Evolutionary conservation across 1,140 invertebrate species (phyloP).

Genomic region (Pentalonia nigronervosa): DNA sequence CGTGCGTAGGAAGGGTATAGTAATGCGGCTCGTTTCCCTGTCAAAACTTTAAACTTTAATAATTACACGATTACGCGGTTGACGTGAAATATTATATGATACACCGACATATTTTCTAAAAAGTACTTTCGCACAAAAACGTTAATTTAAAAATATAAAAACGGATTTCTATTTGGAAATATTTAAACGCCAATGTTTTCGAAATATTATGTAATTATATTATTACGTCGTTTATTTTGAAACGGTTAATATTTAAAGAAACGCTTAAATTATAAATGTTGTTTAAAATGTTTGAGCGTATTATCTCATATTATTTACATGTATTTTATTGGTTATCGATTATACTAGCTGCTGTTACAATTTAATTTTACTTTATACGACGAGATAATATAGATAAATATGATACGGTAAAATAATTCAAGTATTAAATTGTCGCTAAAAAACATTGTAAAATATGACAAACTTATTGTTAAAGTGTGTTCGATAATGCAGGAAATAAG

Average conservation of each 20-base stretch:
- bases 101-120: not conserved
- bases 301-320: not conserved
- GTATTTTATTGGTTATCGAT: not conserved
- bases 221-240: not conserved
- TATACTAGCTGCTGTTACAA: not conserved
- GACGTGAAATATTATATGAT: not conserved
- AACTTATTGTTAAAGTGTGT: not conserved
- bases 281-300: too few species aligned
- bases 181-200: not conserved
- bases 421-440: too few species aligned
- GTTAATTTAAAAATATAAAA: not conserved
- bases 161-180: not conserved
- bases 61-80: not conserved
- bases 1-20: not conserved
- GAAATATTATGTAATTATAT: too few species aligned
- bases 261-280: too few species aligned
- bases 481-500: not conserved
- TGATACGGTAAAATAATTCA: too few species aligned
- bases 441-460: too few species aligned
- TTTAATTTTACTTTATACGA: not conserved
- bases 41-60: slow-evolving; percentile 12
- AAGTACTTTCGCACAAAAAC: not conserved
- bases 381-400: too few species aligned
- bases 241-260: not conserved
- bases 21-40: not conserved